A percentile compares a stretch with the other conserved stretches of the same genome.
Evolutionary conservation across 2,797 vertebrate species (phyloP).

Genomic region (Coccyzus lansbergi): DNA sequence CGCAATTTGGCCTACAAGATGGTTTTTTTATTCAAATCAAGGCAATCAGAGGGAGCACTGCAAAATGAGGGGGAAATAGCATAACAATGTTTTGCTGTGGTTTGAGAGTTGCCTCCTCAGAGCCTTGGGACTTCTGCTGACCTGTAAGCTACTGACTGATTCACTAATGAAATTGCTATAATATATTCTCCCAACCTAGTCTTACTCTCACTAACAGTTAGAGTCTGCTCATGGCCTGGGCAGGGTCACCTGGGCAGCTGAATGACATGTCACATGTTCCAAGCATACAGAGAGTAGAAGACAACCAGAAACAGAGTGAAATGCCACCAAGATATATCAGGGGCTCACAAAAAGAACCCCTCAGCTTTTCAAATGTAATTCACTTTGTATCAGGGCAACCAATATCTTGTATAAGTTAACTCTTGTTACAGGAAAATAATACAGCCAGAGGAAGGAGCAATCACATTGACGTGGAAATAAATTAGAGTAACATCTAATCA

Average conservation of each 20-base stretch:
- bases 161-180: neutral
- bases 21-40: neutral
- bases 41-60: neutral
- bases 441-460: neutral
- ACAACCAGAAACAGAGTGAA: neutral
- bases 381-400: neutral
- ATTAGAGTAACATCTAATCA: neutral
- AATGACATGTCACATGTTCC: neutral
- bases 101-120: neutral
- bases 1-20: neutral
- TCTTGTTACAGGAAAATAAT: neutral
- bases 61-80: neutral
- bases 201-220: neutral
- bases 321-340: neutral
- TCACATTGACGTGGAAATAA: neutral
- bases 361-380: neutral
- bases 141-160: neutral
- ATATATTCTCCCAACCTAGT: neutral
- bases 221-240: neutral
- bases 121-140: neutral
- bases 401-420: neutral
- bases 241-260: neutral
- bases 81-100: neutral
- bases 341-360: neutral
- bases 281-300: neutral